phyloP scores from a whole-genome alignment of 1,140 invertebrate genomes.

The Aradophagus sp. region DNA sequence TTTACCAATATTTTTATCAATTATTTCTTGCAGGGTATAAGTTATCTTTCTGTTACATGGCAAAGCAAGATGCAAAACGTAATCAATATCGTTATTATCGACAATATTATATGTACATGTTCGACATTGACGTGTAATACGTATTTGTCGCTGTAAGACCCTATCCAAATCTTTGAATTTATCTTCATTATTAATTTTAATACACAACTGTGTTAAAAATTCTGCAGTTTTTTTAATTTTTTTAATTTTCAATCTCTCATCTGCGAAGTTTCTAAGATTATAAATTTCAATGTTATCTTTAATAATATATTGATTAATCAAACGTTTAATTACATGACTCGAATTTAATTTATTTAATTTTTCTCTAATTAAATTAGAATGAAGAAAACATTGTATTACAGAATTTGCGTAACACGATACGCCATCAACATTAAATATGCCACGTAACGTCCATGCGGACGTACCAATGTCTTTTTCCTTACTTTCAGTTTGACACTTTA shows the following conservation, averaged over 20 bases:
- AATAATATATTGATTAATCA: conserved; percentile 2
- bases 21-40: conserved; percentile 8
- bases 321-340: not conserved
- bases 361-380: conserved; percentile 7
- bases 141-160: not conserved
- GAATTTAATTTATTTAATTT: not conserved
- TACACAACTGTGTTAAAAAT: not conserved
- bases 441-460: not conserved
- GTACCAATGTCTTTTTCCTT: not conserved
- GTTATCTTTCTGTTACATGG: conserved; percentile 3
- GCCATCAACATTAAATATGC: conserved; percentile 12
- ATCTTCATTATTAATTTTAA: not conserved
- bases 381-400: conserved; percentile 11
- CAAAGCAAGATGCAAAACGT: conserved; percentile 4
- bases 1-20: conserved; percentile 5
- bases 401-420: conserved; percentile 22
- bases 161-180: not conserved
- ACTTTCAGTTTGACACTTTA: conserved; percentile 5
- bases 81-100: not conserved
- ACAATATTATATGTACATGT: conserved; percentile 4
- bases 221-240: conserved; percentile 11
- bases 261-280: not conserved
- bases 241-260: not conserved
- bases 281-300: not conserved
- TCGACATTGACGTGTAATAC: conserved; percentile 1